Evolutionary conservation across 2,797 vertebrate species (phyloP), one percentile per base, ranked within the genome.

Genomic region (Characodon lateralis): DNA sequence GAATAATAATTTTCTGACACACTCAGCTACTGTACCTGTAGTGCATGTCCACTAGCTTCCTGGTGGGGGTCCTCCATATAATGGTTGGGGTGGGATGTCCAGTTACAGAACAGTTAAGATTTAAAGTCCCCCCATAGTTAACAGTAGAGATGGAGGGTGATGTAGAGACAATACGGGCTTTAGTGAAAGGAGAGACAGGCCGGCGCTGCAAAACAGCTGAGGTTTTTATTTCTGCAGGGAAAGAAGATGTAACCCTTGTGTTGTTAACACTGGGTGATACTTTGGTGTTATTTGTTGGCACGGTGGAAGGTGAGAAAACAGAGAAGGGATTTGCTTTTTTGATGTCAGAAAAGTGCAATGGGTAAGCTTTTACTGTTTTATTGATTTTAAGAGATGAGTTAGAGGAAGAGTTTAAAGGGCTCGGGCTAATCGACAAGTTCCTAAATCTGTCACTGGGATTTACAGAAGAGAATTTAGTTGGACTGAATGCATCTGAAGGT

Each of bases 41-140:
- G 41, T 96, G 88, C 5, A 95, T 87, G 80, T 99, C 97, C 43
- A 97, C 94, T 83, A 97, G 94, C 80, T 97, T 96, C 88, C 95
- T 97, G 31, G 90, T 95, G 0, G 98, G 97, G 3, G 97, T 95
- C 59, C 97, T 96, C 98, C 98, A 99, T 61, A 98, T 94, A 85
- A 99, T 96, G 56, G 92, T 96, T 2, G 98, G 97, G 76, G 93
- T 88, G 72, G 98, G 98, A 82, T 96, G 96, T 59, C 98, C 98
- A 12, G 95, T 95, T 75, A 97, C 97, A 73, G 93, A 93, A 81
- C 98, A 99, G 89, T 97, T 94, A 69, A 99, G 95, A 63, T 74
- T 92, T 65, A 99, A 91, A 73, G 79, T 78, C 0, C 85, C 91
- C 0, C 97, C 97, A 0, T 97, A 97, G 0, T 91, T 92, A 20